Percentiles rank a stretch among this genome's conserved stretches.
Evolutionary conservation across 2,113 vertebrate species (phyloP).

Genomic region (Tautogolabrus adspersus): DNA sequence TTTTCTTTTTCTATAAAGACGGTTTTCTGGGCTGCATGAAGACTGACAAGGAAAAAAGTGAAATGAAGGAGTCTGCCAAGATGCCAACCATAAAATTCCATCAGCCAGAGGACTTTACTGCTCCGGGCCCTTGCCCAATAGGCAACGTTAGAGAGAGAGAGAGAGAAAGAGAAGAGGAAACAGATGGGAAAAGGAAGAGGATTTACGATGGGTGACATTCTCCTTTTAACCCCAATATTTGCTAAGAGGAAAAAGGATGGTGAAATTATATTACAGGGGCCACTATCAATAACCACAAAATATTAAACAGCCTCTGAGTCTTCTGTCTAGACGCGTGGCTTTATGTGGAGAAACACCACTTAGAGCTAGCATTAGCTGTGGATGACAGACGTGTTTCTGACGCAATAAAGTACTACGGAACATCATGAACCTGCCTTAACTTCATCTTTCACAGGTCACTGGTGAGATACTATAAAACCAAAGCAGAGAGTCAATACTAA

Average conservation of each 20-base stretch:
- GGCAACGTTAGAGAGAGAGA: constrained; percentile 35
- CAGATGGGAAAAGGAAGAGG: constrained; percentile 63
- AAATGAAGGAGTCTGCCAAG: constrained; percentile 75
- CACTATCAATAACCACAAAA: constrained; percentile 79
- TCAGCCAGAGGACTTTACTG: constrained; percentile 77
- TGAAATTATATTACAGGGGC: constrained; percentile 71
- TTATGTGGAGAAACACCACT: constrained; percentile 44
- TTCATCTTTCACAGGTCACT: constrained; percentile 64
- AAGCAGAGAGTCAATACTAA: constrained; percentile 71
- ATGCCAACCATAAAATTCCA: constrained; percentile 77
- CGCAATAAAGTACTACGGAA: constrained; percentile 59
- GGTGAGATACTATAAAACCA: constrained; percentile 55
- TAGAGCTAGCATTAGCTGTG: constrained; percentile 33
- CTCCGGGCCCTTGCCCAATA: constrained; percentile 68
- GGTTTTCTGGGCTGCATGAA: constrained; percentile 57
- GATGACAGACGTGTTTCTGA: constrained; percentile 51
- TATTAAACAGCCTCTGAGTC: constrained; percentile 63
- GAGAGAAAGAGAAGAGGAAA: constrained; percentile 50
- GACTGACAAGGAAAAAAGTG: constrained; percentile 75
- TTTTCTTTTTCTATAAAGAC: constrained; percentile 67
- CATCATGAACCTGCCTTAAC: constrained; percentile 43
- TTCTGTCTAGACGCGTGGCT: constrained; percentile 43
- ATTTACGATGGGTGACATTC: constrained; percentile 66
- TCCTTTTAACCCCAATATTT: constrained; percentile 80
- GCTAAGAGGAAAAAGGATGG: constrained; percentile 70